Evolutionary conservation across 2,797 vertebrate genomes (phyloP).

Genomic region (Amblyraja radiata): DNA sequence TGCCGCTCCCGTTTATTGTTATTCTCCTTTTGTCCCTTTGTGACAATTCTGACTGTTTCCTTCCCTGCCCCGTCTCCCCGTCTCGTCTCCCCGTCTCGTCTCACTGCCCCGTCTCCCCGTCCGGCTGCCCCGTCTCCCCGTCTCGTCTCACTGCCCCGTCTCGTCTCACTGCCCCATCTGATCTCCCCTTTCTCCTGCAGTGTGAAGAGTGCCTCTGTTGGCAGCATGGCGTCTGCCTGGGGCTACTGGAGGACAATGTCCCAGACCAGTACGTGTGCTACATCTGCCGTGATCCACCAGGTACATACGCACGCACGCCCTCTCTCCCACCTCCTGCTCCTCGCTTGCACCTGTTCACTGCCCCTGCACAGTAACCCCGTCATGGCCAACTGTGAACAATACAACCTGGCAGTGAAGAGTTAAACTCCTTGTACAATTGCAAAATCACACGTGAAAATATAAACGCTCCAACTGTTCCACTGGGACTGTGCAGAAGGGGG

Average conservation of each 20-base stretch:
- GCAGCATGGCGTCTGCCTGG: conserved; percentile 84
- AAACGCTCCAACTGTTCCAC: too few species aligned
- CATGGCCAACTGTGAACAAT: too few species aligned
- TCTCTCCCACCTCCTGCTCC: too few species aligned
- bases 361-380: too few species aligned
- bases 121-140: too few species aligned
- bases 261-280: conserved; percentile 83
- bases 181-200: conserved; percentile 45
- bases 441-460: background rate
- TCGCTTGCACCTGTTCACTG: too few species aligned
- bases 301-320: conserved; percentile 50
- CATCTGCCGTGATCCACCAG: conserved; percentile 74
- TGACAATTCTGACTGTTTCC: background rate
- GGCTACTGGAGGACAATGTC: conserved; percentile 78
- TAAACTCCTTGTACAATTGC: background rate
- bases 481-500: background rate
- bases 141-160: too few species aligned
- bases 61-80: conserved; percentile 10
- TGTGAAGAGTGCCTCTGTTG: conserved; percentile 84
- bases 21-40: conserved; percentile 41
- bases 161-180: too few species aligned
- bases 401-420: too few species aligned
- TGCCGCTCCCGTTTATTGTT: background rate
- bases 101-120: too few species aligned
- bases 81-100: too few species aligned